phyloP scores from a whole-genome alignment of 2,797 vertebrate species.

The Geotrypetes seraphini region DNA sequence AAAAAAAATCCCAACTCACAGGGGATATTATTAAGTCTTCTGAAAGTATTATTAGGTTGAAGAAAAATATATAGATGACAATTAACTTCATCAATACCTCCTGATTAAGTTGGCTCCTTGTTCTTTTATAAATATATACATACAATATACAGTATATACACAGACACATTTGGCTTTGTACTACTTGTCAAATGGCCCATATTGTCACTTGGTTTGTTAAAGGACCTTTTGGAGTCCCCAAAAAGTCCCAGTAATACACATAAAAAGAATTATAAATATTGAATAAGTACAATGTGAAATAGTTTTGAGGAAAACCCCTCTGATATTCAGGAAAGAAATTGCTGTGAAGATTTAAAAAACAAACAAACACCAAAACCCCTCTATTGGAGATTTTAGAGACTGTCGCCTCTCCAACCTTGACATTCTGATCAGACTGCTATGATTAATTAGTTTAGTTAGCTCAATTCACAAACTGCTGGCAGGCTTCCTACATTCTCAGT shows the following conservation, averaged over 20 bases:
- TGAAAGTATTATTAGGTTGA: constrained; percentile 82
- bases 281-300: constrained; percentile 60
- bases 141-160: background rate
- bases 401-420: constrained; percentile 79
- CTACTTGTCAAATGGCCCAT: constrained; percentile 67
- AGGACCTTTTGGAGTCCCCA: constrained; percentile 74
- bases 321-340: constrained; percentile 57
- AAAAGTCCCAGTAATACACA: constrained; percentile 53
- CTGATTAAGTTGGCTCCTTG: constrained; percentile 80
- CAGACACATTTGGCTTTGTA: constrained; percentile 19
- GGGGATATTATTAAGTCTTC: constrained; percentile 68
- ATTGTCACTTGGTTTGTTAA: constrained; percentile 91
- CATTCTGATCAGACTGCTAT: constrained; percentile 75
- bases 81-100: constrained; percentile 79
- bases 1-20: constrained; percentile 77
- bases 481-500: background rate
- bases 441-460: constrained; percentile 82
- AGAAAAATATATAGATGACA: constrained; percentile 82
- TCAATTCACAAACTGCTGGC: constrained; percentile 53
- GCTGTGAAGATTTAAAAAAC: constrained; percentile 42
- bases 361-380: too few relatives aligned
- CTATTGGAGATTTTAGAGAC: constrained; percentile 66
- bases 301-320: constrained; percentile 45
- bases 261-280: constrained; percentile 67
- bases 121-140: constrained; percentile 38